These are phyloP conservation scores for Amphibalanus amphitrite DNA, from an alignment of 1,140 invertebrate genomes.

Conservation along the genomic window DNA sequence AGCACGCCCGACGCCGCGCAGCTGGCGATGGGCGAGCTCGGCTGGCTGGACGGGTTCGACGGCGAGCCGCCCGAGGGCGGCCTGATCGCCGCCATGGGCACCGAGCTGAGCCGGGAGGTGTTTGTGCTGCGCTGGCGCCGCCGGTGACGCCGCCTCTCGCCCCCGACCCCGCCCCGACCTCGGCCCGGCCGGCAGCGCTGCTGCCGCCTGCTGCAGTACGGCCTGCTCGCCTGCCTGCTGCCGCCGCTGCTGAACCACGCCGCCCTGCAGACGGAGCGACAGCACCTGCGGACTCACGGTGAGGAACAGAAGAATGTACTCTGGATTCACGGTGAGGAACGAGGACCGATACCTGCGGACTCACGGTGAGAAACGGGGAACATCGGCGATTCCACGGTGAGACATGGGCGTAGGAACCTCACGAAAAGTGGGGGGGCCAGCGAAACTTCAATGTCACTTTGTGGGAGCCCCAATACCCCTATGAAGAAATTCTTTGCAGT, in stretches of 20 bases:
- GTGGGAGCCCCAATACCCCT: too few species aligned
- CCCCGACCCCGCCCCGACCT: too few species aligned
- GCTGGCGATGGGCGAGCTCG: conserved; percentile 17
- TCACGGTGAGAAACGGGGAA: too few species aligned
- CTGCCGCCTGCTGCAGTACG: conserved; percentile 52
- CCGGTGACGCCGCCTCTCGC: background rate
- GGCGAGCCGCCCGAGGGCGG: conserved; percentile 9
- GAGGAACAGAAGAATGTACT: conserved; percentile 27
- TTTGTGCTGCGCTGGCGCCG: background rate
- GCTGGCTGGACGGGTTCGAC: conserved; percentile 21
- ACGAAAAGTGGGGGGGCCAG: too few species aligned
- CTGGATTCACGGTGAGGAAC: too few species aligned
- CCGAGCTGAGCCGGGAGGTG: background rate
- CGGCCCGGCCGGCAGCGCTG: background rate
- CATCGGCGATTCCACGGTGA: too few species aligned
- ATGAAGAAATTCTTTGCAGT: too few species aligned
- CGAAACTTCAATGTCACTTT: too few species aligned
- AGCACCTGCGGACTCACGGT: conserved; percentile 49
- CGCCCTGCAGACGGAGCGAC: conserved; percentile 40
- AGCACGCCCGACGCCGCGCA: conserved; percentile 19
- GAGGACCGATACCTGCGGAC: too few species aligned
- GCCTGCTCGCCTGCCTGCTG: conserved; percentile 45
- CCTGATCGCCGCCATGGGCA: background rate
- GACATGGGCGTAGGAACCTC: too few species aligned
- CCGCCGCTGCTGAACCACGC: conserved; percentile 1